Base-by-base conservation (phyloP, 1,140 invertebrate genomes). In the Panagrolaimus sp. region DNA sequence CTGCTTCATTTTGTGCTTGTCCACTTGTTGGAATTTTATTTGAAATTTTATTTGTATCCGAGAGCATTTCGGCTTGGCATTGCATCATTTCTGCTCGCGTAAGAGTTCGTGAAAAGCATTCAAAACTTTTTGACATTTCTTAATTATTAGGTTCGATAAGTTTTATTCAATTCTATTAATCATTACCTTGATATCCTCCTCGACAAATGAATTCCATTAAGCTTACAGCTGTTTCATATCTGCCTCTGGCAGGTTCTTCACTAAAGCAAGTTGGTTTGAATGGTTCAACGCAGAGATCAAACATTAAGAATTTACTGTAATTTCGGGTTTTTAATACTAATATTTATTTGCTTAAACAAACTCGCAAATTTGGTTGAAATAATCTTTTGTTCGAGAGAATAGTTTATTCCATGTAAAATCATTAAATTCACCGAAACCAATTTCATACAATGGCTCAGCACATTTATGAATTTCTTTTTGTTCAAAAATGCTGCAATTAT, bases 31-130 rank as follows among this genome's bases (percentile, higher is more conserved):
- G 46, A 32, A 67, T 67, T 58, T 68, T 52, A 8, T 52, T 68
- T n/a, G 73, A 63, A n/a, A 75, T 73, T 32, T 71, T 73, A 17
- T 64, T 70, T 1, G 73, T 70, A 44, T 75, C 73, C 4, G 71
- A 55, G 3, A 75, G 45, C 71, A 75, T 71, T 21, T 75, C 73
- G 14, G 73, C 73, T 52, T 75, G 73, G 43, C 73, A 75, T 38
- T 75, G 73, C 73, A 75, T 75, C 73, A 75, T 75, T 71, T 75
- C 73, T 1, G 63, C 63, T 63, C 73, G 52, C 3, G 73, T 75
- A n/a, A 75, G 63, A 1, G 73, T 75, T 63, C 52, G 47, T 21
- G 71, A 69, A 48, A 75, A 75, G 32, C 73, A 75, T 52, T 75
- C 73, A 38, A 75, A 67, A 62, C 69, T 75, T 44, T 67, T 62